Percentiles rank a stretch among this genome's conserved stretches.
phyloP scores from a whole-genome alignment of 1,140 invertebrate genomes.

The Trichomalopsis sarcophagae region DNA sequence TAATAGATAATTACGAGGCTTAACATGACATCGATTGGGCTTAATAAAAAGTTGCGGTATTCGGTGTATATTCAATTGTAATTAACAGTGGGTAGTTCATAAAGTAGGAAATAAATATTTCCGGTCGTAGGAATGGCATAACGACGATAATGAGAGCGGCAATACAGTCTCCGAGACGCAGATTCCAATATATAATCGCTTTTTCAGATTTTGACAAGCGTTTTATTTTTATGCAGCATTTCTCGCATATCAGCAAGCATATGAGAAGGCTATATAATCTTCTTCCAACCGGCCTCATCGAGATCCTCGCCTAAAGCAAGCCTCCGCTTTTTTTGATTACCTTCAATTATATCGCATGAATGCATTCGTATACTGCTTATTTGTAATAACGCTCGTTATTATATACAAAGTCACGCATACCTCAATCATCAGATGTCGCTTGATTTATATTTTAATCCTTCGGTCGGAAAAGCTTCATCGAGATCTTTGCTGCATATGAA shows the following conservation, averaged over 20 bases:
- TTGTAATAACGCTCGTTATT: not conserved
- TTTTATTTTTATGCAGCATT: not conserved
- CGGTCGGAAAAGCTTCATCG: not conserved
- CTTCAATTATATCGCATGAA: not conserved
- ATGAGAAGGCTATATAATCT: too few species aligned
- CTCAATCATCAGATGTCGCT: not conserved
- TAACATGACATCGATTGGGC: not conserved
- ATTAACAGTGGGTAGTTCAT: not conserved
- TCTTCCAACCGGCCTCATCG: not conserved
- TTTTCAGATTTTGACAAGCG: not conserved
- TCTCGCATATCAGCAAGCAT: not conserved
- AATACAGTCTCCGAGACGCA: not conserved
- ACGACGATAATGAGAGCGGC: slow-evolving; percentile 1
- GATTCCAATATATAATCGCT: slow-evolving; percentile 26
- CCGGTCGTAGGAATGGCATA: not conserved
- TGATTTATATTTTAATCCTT: not conserved
- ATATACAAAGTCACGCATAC: not conserved
- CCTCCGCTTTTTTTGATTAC: not conserved
- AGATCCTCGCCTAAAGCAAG: not conserved
- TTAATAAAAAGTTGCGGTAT: not conserved
- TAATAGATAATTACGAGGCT: not conserved
- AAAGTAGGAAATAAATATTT: slow-evolving; percentile 9
- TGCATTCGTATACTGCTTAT: not conserved
- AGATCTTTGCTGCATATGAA: not conserved
- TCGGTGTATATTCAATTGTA: not conserved